Conservation (phyloP, 2,888 invertebrate species). For the Trichacis sp. region DNA sequence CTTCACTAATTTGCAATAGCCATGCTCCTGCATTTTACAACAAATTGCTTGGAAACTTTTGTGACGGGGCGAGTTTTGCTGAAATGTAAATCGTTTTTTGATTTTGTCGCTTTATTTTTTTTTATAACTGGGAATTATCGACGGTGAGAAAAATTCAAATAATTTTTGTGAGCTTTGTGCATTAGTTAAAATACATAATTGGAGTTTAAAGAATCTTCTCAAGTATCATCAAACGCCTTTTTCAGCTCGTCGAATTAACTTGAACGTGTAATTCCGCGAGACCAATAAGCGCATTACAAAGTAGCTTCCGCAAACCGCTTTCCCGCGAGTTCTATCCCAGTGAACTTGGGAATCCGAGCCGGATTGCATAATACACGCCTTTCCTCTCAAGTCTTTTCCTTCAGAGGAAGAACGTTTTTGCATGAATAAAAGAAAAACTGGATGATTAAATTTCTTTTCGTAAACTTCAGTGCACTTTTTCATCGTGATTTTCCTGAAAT, state of each 20-base stretch:
- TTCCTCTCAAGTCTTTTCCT: conserved; percentile 7
- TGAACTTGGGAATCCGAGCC: conserved; percentile 30
- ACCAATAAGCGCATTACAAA: conserved; percentile 32
- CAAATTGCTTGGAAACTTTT: too few species aligned
- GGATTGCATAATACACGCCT: conserved; percentile 5
- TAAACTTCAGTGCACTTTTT: too few species aligned
- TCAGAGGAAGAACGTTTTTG: conserved; percentile 13
- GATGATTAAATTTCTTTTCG: background rate
- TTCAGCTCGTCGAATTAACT: conserved; percentile 25
- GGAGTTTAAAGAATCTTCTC: background rate
- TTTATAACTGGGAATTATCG: too few species aligned
- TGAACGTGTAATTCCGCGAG: conserved; percentile 37
- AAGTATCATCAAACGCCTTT: conserved; percentile 8
- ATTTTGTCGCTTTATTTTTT: too few species aligned
- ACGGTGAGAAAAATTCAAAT: too few species aligned
- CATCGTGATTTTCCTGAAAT: too few species aligned
- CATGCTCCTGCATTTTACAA: background rate
- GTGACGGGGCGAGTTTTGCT: too few species aligned
- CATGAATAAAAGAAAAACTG: conserved; percentile 14
- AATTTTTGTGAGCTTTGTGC: too few species aligned
- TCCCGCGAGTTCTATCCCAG: conserved; percentile 35
- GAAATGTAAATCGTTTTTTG: too few species aligned
- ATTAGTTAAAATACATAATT: too few species aligned
- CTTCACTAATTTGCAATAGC: background rate
- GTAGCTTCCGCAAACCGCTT: conserved; percentile 36